Evolutionary conservation across 2,113 vertebrate species (phyloP), one percentile per base, ranked within the genome.

Genomic region (Microtus richardsoni): DNA sequence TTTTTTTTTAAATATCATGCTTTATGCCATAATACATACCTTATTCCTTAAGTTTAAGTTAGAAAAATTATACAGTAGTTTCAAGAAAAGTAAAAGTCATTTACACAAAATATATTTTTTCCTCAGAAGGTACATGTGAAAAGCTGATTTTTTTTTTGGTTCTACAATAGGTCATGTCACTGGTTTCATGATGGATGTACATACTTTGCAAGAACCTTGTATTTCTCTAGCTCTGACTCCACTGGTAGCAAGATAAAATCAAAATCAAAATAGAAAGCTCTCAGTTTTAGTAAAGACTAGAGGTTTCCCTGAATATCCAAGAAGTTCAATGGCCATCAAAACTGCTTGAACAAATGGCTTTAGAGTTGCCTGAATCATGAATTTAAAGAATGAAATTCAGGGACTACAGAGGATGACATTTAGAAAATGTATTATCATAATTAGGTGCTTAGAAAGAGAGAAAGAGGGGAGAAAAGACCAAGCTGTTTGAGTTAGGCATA

Each of bases 91-190:
- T 89, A 58, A 91, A 97, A 91, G 4, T 78, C 66, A 13, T 78
- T 86, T 86, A 28, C 36, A 62, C 39, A 85, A 96, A 93, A 91
- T 80, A 74, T 21, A 58, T 94, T 30, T 49, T 95, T 95, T 94
- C 24, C 64, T 60, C n/a, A 91, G 68, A 92, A 97, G 44, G 60
- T 66, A 85, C 85, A 95, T 80, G 7, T n/a, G 89, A 93, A 96
- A 90, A 39, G 44, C 9, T 90, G 60, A 66, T 2, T 75, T 91
- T 89, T 13, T 52, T 52, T 52, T 78, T n/a, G n/a, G 88, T 70
- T 66, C 7, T 52, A 17, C 17, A 96, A 70, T 17, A 79, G 19
- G n/a, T 26, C 47, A 74, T 28, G 11, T 77, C 17, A 41, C 54
- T 96, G 10, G 2, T 62, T 80, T 93, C 39, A 91, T 62, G 21